Evolutionary conservation across 1,140 invertebrate genomes (phyloP).

Genomic region (Notospermus geniculatus): DNA sequence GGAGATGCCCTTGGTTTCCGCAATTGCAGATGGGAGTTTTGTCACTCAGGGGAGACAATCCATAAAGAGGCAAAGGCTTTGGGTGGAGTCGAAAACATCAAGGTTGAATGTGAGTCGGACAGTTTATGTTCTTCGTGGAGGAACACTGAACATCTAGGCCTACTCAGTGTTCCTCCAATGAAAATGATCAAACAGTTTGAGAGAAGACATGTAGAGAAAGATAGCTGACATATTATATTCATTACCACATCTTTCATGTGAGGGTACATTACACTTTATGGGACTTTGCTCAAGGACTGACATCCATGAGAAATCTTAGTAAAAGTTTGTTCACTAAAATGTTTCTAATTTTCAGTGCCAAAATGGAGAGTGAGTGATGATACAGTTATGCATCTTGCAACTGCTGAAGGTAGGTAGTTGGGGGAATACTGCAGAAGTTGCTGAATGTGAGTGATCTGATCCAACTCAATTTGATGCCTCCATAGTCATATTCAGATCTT

Average conservation of each 20-base stretch:
- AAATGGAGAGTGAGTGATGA: slow-evolving; percentile 34
- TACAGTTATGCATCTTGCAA: slow-evolving; percentile 34
- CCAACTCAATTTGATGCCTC: background rate
- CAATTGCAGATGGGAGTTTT: slow-evolving; percentile 47
- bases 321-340: too few relatives aligned
- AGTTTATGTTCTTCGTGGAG: too few relatives aligned
- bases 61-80: slow-evolving; percentile 33
- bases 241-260: too few relatives aligned
- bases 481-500: too few relatives aligned
- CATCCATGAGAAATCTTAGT: too few relatives aligned
- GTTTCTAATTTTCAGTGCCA: slow-evolving; percentile 19
- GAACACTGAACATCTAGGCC: too few relatives aligned
- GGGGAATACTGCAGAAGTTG: background rate
- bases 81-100: slow-evolving; percentile 32
- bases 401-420: slow-evolving; percentile 21
- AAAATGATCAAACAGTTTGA: too few relatives aligned
- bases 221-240: background rate
- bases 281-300: too few relatives aligned
- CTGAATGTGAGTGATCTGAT: background rate
- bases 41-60: slow-evolving; percentile 32
- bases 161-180: too few relatives aligned
- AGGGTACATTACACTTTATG: too few relatives aligned
- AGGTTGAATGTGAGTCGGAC: slow-evolving; percentile 10
- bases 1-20: slow-evolving; percentile 48
- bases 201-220: too few relatives aligned